Percentiles rank a stretch among this genome's conserved stretches.
Conservation (phyloP, 2,888 invertebrate genomes). For the Cryptophagus acutangulus region DNA sequence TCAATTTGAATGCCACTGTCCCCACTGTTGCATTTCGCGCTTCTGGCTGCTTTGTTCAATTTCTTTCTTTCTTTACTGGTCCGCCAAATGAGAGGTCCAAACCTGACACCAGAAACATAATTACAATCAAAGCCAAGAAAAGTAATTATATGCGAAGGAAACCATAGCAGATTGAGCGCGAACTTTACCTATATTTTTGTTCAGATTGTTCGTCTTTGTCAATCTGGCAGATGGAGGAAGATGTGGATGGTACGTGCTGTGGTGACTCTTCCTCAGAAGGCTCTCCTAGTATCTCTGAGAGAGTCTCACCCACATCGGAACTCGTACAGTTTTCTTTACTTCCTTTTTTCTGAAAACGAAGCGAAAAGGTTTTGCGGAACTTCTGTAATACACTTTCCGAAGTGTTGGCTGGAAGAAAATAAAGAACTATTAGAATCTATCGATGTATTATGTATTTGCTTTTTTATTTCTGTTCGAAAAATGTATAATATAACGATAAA, state of each 20-base stretch:
- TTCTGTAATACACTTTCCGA: constrained; percentile 62
- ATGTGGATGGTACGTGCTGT: constrained; percentile 35
- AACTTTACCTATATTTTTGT: constrained; percentile 43
- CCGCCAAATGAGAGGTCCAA: constrained; percentile 68
- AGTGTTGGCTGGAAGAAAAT: constrained; percentile 27
- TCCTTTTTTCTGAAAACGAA: constrained; percentile 50
- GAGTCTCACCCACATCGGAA: constrained; percentile 43
- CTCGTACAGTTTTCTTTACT: constrained; percentile 47
- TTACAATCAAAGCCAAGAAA: too few species aligned
- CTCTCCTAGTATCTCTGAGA: constrained; percentile 38
- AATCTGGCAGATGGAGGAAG: constrained; percentile 26
- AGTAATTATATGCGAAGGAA: not conserved
- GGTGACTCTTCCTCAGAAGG: constrained; percentile 45
- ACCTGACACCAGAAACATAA: constrained; percentile 47
- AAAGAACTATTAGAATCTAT: constrained; percentile 4
- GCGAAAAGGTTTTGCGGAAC: constrained; percentile 65
- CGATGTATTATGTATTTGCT: too few species aligned
- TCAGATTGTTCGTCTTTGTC: constrained; percentile 29
- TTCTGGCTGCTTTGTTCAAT: constrained; percentile 61
- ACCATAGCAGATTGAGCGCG: constrained; percentile 4
- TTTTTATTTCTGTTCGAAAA: too few species aligned
- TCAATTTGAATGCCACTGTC: constrained; percentile 71
- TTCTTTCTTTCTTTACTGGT: constrained; percentile 67
- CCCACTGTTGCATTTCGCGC: constrained; percentile 68
- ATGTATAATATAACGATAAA: constrained; percentile 1